Base-by-base conservation (phyloP, 1,140 invertebrate species). In the Drosophila nannoptera region DNA sequence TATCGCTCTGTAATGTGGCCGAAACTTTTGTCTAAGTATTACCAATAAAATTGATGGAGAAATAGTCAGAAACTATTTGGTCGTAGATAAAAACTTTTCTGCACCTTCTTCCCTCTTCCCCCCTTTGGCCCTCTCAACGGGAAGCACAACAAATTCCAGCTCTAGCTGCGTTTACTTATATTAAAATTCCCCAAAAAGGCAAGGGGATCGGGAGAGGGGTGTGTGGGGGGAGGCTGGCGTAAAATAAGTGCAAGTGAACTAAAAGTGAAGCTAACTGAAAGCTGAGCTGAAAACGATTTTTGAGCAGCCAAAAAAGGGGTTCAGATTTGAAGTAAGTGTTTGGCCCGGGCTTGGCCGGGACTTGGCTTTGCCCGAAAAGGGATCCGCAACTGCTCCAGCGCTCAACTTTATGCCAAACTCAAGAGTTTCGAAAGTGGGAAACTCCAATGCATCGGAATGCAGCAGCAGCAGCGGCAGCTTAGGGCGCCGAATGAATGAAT, bases 11-110 rank as follows among this genome's bases (percentile, higher is more conserved):
- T 72, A 75, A 75, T 75, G 73, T 66, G 73, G 68, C 49, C 35
- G 22, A 84, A 84, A 84, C 77, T 86, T 84, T 84, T 80, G 74
- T 77, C 81, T 77, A 86, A 84, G 81, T 84, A 84, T 86, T 84
- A 84, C 81, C 81, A 84, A 86, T 84, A 84, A 86, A 84, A 84
- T 84, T 84, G 81, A 84, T 84, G 81, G 74, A 77, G 81, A 84
- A 84, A 84, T 84, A 84, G 81, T 84, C 81, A 38, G 61, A 73
- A 84, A 84, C 81, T 84, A 84, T 84, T 84, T 84, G 73, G 81
- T 77, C 78, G 77, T 76, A 84, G 81, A 84, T 84, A 84, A 82
- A 81, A 68, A 77, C 70, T 58, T 75, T 84, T 84, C 73, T 68
- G 33, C 54, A 32, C 35, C 73, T 43, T 12, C 53, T 22, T 31